A percentile compares a stretch with the other conserved stretches of the same genome.
Conservation (phyloP, 2,113 vertebrate genomes). For the Halcyon senegalensis region DNA sequence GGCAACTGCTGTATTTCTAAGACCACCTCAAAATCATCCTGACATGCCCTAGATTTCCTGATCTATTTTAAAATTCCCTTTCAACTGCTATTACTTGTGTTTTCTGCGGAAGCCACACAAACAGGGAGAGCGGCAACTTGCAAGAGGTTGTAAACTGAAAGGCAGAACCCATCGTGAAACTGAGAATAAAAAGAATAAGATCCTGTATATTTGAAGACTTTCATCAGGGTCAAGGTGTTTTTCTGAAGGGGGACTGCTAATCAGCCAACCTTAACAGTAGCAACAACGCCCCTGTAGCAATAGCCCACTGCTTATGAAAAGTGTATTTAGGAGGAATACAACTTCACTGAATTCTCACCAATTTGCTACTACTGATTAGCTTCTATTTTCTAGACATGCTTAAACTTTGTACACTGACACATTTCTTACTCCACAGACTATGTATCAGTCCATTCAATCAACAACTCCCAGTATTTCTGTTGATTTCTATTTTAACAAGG, state of each 20-base stretch:
- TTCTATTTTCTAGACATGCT: not conserved
- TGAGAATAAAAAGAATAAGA: not conserved
- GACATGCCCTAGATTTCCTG: not conserved
- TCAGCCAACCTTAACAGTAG: not conserved
- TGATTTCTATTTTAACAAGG: not conserved
- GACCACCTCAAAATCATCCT: slow-evolving; percentile 17
- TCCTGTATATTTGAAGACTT: not conserved
- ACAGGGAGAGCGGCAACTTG: not conserved
- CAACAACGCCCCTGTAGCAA: not conserved
- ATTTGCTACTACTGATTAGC: not conserved
- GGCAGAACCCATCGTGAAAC: not conserved
- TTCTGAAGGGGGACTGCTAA: not conserved
- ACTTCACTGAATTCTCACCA: not conserved
- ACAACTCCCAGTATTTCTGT: not conserved
- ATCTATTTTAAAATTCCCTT: slow-evolving; percentile 35
- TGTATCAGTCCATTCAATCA: not conserved
- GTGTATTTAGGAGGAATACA: not conserved
- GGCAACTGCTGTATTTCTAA: not conserved
- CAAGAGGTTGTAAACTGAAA: not conserved
- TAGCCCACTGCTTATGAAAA: not conserved
- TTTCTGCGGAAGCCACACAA: not conserved
- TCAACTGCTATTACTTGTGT: not conserved
- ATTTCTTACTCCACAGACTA: not conserved
- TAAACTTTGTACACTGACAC: not conserved
- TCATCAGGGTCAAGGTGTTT: not conserved